Base-by-base conservation (phyloP, 2,797 vertebrate species). In the Anabas testudineus region DNA sequence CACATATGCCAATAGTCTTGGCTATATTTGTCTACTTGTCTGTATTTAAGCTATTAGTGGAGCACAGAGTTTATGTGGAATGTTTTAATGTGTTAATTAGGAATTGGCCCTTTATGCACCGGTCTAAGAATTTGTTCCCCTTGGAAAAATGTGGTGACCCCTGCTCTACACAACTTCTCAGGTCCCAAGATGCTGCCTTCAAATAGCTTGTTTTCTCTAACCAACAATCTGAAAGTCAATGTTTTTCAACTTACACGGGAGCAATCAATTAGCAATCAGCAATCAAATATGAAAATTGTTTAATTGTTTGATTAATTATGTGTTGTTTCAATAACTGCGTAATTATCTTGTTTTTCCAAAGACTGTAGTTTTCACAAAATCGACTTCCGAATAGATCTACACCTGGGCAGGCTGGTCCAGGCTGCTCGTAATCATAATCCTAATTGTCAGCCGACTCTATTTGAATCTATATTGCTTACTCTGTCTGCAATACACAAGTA, bases 401-500 rank as follows among this genome's bases (percentile, higher is more conserved):
- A 22, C 28, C 28, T 28, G 21, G 15, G 22, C 58, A 18, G 67
- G 58, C 57, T 46, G 47, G 60, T 48, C 54, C 24, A 34, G 39
- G 18, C 53, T 22, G 48, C 39, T 64, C 43, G 48, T 82, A 80
- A 73, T 76, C 66, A 71, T 48, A 70, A 30, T 26, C 28, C 46
- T 82, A 69, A 88, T 79, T 79, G 73, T 70, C 41, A 73, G 46
- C 58, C 19, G 53, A 4, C 61, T 70, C 63, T 39, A 46, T 80
- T 67, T 82, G 55, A 82, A 76, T 83, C 55, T 42, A 19, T 71
- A 62, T 72, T 81, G 57, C 81, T 52, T 53, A 37, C 55, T 69
- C 70, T 48, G 64, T 67, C 76, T 70, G 81, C 43, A 76, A 72
- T 76, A 66, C 66, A 56, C 49, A 61, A 37, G 49, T 26, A 75